A percentile compares a stretch with the other conserved stretches of the same genome.
Evolutionary conservation across 2,797 vertebrate species (phyloP).

Genomic region (Manis crassicaudata): DNA sequence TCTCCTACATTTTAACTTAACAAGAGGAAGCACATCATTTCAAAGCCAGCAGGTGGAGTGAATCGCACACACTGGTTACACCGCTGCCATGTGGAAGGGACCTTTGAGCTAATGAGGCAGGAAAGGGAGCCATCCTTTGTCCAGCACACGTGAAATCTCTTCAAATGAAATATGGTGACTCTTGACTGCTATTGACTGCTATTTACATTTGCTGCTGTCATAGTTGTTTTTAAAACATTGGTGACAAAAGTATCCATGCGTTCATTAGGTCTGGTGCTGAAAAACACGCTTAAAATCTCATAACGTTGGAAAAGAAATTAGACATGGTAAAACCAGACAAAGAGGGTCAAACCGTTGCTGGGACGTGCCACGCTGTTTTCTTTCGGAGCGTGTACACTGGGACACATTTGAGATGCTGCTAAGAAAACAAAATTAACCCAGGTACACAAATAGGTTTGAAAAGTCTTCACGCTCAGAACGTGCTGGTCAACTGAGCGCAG

Average conservation of each 20-base stretch:
- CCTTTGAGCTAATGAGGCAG: not conserved
- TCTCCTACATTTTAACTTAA: not conserved
- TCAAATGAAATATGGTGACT: not conserved
- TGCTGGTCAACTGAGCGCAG: not conserved
- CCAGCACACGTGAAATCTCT: not conserved
- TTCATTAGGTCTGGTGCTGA: not conserved
- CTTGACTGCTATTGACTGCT: not conserved
- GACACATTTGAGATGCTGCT: not conserved
- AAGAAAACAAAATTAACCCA: not conserved
- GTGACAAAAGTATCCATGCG: not conserved
- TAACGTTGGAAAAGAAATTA: not conserved
- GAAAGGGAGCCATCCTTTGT: not conserved
- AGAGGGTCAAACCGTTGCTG: not conserved
- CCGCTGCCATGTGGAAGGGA: not conserved
- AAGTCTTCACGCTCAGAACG: not conserved
- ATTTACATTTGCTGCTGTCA: not conserved
- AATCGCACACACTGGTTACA: not conserved
- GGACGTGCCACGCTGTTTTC: not conserved
- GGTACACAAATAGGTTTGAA: not conserved
- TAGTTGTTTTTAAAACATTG: not conserved
- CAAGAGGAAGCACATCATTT: not conserved
- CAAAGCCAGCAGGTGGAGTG: not conserved
- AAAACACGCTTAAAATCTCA: not conserved
- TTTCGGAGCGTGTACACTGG: not conserved
- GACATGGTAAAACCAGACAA: not conserved